Base-by-base conservation (phyloP, 2,797 vertebrate species). In the Acanthurus lineatus region DNA sequence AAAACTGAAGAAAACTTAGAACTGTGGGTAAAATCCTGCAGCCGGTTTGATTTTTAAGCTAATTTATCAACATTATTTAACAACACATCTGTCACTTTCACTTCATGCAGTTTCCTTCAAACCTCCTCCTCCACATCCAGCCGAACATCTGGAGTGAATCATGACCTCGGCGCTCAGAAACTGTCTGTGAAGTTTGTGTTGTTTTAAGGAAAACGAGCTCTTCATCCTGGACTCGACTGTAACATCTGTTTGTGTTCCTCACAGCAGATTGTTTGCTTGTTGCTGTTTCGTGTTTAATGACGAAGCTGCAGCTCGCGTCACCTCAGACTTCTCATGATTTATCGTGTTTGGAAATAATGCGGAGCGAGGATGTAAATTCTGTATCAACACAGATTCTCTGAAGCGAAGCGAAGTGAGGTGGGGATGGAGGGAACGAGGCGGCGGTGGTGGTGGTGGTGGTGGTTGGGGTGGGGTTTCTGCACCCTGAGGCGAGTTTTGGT, bases 401-500 rank as follows among this genome's bases (percentile, higher is more conserved):
- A 52, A 75, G 74, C 61, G 57, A 69, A 51, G 62, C 22, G 57
- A 64, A 62, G 52, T 32, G 47, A 65, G 69, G 59, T 19, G 61
- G 40, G 69, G 49, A 6, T 58, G 62, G 35, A n/a, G 56, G 40
- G 40, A 45, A 19, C 0, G 44, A 47, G 59, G 12, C 52, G 69
- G 42, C 0, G 45, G 28, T 10, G 53, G 12, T 57, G 69, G 42
- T 0, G 45, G 28, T 10, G 53, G 11, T 28, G 12, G 54, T 22
- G 32, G 45, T 22, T 20, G 28, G 44, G 38, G 32, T 22, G 52
- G 61, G 6, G 9, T 6, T 40, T 67, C 42, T 51, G 14, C 75
- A 25, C 73, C 90, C 81, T 58, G 81, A 85, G 91, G 83, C 73
- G 14, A 91, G 77, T 79, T 85, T 75, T 49, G 56, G 86, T 91